These are phyloP conservation scores for Anolis carolinensis DNA, from an alignment of 2,113 vertebrate species.

Conservation along the genomic window DNA sequence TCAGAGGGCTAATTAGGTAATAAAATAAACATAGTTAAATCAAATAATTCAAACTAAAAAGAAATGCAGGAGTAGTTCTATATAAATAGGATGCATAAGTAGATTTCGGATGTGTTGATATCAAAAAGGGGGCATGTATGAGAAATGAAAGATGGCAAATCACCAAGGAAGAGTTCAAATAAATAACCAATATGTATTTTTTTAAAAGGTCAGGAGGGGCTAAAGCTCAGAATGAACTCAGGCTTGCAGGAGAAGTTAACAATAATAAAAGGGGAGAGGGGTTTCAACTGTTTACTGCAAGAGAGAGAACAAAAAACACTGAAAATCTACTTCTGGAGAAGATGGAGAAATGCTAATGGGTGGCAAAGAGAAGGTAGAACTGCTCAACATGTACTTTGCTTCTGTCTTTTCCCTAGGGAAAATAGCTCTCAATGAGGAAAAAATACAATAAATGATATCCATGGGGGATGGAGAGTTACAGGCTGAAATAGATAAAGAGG, in stretches of 20 bases:
- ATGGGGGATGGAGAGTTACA: too few relatives aligned
- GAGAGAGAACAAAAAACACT: too few relatives aligned
- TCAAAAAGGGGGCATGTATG: too few relatives aligned
- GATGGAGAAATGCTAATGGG: not conserved
- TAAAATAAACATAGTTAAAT: not conserved
- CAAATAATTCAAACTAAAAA: too few relatives aligned
- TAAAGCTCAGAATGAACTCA: not conserved
- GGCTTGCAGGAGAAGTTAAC: not conserved
- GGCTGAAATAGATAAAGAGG: too few relatives aligned
- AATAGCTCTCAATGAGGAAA: not conserved
- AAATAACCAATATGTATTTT: too few relatives aligned
- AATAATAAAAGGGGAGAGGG: not conserved
- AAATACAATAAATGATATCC: not conserved
- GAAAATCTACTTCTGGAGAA: not conserved
- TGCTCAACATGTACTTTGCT: not conserved
- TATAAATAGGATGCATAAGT: not conserved
- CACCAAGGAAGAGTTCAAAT: too few relatives aligned
- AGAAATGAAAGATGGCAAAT: too few relatives aligned
- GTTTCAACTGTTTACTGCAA: not conserved
- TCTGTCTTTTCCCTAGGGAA: not conserved
- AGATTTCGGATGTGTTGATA: too few relatives aligned
- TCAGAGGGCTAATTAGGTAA: not conserved
- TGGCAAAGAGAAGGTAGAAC: not conserved
- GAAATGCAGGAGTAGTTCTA: not conserved
- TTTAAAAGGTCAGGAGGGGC: not conserved